phyloP scores from a whole-genome alignment of 2,797 vertebrate species.

The Myotis planiceps region DNA sequence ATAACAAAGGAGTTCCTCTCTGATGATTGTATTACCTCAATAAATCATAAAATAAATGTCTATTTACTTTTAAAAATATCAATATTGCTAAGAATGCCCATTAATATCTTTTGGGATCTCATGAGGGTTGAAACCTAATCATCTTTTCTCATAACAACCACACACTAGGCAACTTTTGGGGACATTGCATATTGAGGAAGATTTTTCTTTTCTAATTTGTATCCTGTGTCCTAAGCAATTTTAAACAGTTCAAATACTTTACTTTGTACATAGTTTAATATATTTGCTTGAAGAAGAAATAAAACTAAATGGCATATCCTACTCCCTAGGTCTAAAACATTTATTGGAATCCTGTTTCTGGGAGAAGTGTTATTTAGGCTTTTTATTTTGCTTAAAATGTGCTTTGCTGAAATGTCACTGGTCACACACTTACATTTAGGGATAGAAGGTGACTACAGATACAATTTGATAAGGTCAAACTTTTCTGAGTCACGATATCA shows the following conservation, averaged over 20 bases:
- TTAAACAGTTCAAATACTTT: not conserved
- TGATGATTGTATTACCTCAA: not conserved
- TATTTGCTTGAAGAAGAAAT: not conserved
- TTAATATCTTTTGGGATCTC: not conserved
- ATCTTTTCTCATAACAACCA: not conserved
- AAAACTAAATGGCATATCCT: not conserved
- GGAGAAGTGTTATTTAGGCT: not conserved
- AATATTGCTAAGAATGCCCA: not conserved
- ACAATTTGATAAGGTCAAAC: not conserved
- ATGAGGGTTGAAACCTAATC: not conserved
- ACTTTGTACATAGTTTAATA: not conserved
- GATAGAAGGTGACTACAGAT: not conserved
- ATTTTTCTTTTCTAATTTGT: not conserved
- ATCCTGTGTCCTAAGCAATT: not conserved
- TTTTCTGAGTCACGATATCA: not conserved
- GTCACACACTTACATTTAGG: not conserved
- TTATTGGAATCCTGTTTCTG: not conserved
- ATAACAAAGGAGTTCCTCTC: not conserved
- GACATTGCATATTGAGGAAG: not conserved
- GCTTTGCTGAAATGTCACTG: constrained; percentile 64
- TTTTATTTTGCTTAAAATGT: not conserved
- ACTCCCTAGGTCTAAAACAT: not conserved
- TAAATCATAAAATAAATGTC: constrained; percentile 18
- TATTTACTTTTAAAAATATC: not conserved
- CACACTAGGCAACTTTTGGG: not conserved